These are phyloP conservation scores for Sebastes taczanowskii DNA, from an alignment of 2,797 vertebrate genomes.

Conservation along the genomic window DNA sequence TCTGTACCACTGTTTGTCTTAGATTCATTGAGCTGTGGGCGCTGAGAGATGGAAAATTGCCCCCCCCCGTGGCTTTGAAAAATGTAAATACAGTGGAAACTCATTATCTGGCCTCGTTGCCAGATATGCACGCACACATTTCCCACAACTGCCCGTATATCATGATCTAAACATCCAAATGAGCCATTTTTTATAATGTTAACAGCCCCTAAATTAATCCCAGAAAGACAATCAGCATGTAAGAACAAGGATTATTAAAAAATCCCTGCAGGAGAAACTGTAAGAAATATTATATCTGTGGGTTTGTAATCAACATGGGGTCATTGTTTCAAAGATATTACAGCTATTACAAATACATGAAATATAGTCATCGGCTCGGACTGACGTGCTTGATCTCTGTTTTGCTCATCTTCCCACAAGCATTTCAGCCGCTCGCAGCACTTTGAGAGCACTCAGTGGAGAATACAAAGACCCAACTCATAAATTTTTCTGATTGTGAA, in stretches of 20 bases:
- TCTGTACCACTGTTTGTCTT: neutral
- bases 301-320: neutral
- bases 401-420: neutral
- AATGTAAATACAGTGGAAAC: conserved; percentile 17
- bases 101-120: conserved; percentile 6
- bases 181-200: neutral
- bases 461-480: conserved; percentile 15
- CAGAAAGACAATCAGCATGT: neutral
- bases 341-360: neutral
- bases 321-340: neutral
- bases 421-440: neutral
- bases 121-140: neutral
- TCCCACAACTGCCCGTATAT: neutral
- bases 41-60: conserved; percentile 3
- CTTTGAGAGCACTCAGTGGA: neutral
- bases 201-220: neutral
- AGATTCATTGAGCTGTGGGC: neutral
- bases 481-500: conserved; percentile 16
- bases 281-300: neutral
- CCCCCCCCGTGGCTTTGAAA: neutral
- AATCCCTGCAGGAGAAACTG: neutral
- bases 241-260: neutral
- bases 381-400: neutral
- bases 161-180: neutral
- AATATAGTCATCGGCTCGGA: neutral